Base-by-base conservation (phyloP, 2,888 invertebrate species). In the Meganola albula region DNA sequence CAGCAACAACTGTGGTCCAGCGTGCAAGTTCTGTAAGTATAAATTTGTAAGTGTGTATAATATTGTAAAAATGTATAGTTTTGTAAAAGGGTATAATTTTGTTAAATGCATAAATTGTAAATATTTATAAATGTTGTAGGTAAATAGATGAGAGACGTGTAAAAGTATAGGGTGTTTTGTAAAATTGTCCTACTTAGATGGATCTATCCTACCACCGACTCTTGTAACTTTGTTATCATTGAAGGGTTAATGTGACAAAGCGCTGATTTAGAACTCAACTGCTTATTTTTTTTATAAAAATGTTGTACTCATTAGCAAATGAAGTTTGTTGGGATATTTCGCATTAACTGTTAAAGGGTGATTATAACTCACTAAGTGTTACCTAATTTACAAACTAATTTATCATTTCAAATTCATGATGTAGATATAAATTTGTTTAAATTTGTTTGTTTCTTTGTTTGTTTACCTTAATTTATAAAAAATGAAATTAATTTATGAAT, bases 231-330 rank as follows among this genome's bases (percentile, higher is more conserved):
- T 26, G 10, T 34, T 12, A 1, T 35, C 14, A 10, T 42, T 44
- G 27, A 47, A 47, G 0, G 47, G 45, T 8, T 44, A 31, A 2
- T 44, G 22, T 1, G 47, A 35, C 24, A 37, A 10, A 51, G 31
- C n/a, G 37, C 41, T 9, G 14, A 32, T 28, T 44, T 48, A 26
- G 1, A 18, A 10, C 6, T 16, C 20, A 49, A 14, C 4, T 31
- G 5, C 30, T 45, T 48, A 9, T 10, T 10, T 9, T n/a, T n/a
- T 22, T n/a, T 28, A 7, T 4, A 7, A 26, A 16, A 14, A 26
- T 1, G 4, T 10, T 16, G 10, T 16, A 16, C 10, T 26, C 28
- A 6, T 12, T 3, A 9, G n/a, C n/a, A n/a, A n/a, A n/a, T n/a
- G n/a, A n/a, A n/a, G n/a, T n/a, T n/a, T n/a, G n/a, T n/a, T n/a